Conservation (phyloP, 2,797 vertebrate species). For the Chelon labrosus region DNA sequence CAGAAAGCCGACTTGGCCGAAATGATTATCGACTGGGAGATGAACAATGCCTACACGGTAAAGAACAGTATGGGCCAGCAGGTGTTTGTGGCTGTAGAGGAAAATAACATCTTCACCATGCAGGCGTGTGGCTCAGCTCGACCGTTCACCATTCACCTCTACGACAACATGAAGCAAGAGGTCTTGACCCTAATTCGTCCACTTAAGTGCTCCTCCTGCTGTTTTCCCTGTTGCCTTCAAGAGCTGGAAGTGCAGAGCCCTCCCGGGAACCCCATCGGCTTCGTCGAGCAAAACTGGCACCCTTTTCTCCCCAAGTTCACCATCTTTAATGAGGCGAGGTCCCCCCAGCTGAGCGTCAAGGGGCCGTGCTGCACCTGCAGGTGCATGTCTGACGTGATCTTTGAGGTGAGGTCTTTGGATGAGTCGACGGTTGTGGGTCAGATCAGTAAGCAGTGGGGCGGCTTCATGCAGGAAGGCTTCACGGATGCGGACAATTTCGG, state of each 20-base stretch:
- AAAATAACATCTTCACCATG: slow-evolving; percentile 81
- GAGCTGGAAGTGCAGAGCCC: slow-evolving; percentile 89
- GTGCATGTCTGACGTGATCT: slow-evolving; percentile 86
- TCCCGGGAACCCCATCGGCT: slow-evolving; percentile 85
- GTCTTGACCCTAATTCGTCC: slow-evolving; percentile 82
- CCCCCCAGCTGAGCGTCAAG: slow-evolving; percentile 78
- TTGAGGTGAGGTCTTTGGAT: slow-evolving; percentile 86
- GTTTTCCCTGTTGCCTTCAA: slow-evolving; percentile 88
- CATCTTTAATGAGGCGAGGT: slow-evolving; percentile 82
- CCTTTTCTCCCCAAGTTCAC: slow-evolving; percentile 84
- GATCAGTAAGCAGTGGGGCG: slow-evolving; percentile 87
- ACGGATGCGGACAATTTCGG: slow-evolving; percentile 86
- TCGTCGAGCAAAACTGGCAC: slow-evolving; percentile 86
- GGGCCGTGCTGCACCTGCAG: slow-evolving; percentile 83
- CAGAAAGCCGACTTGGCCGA: slow-evolving; percentile 84
- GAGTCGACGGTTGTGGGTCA: slow-evolving; percentile 75
- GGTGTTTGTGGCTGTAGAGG: slow-evolving; percentile 86
- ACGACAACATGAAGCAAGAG: slow-evolving; percentile 84
- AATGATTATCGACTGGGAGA: slow-evolving; percentile 85
- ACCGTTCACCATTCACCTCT: slow-evolving; percentile 83
- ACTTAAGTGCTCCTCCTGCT: slow-evolving; percentile 79
- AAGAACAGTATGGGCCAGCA: slow-evolving; percentile 86
- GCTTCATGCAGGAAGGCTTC: slow-evolving; percentile 79
- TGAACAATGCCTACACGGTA: slow-evolving; percentile 85
- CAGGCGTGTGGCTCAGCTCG: slow-evolving; percentile 78